These are phyloP conservation scores for Anoplopoma fimbria DNA, from an alignment of 2,113 vertebrate species.

Conservation along the genomic window DNA sequence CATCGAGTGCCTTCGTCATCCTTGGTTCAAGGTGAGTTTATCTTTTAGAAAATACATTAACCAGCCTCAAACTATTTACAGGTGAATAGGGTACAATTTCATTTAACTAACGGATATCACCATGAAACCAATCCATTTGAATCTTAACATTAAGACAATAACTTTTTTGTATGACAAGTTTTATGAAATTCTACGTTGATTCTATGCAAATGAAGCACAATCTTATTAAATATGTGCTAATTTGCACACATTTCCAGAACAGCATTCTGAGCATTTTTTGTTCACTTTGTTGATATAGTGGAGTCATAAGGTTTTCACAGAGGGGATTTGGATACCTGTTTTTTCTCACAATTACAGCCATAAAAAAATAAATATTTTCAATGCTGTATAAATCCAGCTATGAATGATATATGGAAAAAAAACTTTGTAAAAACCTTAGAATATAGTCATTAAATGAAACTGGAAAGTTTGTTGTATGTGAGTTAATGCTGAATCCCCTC, in stretches of 20 bases:
- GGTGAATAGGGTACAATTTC: background rate
- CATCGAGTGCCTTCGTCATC: conserved; percentile 91
- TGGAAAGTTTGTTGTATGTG: background rate
- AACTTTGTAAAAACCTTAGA: background rate
- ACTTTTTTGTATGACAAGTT: background rate
- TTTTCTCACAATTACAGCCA: background rate
- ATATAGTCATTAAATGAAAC: background rate
- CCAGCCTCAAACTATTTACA: background rate
- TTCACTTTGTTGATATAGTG: background rate
- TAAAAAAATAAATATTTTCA: background rate
- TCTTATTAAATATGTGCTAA: background rate
- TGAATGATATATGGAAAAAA: background rate
- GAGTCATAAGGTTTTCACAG: background rate
- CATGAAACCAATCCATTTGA: background rate
- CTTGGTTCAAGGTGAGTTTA: conserved; percentile 95
- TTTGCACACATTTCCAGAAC: background rate
- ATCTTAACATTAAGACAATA: background rate
- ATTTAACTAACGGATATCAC: background rate
- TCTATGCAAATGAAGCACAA: background rate
- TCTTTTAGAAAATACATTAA: background rate
- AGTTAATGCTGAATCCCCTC: background rate
- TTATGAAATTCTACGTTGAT: no score
- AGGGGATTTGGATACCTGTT: background rate
- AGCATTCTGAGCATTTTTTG: background rate
- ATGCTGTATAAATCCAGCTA: background rate